Conservation (phyloP, 2,888 invertebrate species). For the Cephus nigrinus region DNA sequence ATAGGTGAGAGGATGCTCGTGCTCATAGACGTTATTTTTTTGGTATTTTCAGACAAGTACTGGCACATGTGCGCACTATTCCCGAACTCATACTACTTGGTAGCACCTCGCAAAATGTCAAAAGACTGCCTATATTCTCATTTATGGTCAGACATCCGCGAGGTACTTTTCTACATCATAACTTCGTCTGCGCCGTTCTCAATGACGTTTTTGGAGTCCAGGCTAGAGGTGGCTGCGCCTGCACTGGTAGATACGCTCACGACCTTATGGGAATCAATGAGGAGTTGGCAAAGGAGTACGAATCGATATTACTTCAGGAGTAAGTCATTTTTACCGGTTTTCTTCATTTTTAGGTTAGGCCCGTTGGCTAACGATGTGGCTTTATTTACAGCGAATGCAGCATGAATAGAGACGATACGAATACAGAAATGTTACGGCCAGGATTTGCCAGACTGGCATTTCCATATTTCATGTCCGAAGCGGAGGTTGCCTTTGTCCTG, state of each 20-base stretch:
- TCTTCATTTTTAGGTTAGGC: neutral
- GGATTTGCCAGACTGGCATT: slow-evolving; percentile 88
- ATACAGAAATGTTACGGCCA: slow-evolving; percentile 80
- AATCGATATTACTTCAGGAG: slow-evolving; percentile 76
- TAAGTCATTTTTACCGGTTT: slow-evolving; percentile 40
- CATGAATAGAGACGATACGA: slow-evolving; percentile 59
- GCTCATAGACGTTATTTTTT: neutral
- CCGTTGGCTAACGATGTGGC: neutral
- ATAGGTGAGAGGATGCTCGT: neutral
- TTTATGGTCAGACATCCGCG: slow-evolving; percentile 85
- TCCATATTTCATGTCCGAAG: slow-evolving; percentile 85
- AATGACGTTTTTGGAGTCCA: slow-evolving; percentile 95
- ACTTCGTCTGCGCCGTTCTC: slow-evolving; percentile 84
- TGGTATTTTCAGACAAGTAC: slow-evolving; percentile 75
- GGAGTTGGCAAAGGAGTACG: slow-evolving; percentile 80
- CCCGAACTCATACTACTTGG: slow-evolving; percentile 85
- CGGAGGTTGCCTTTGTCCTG: slow-evolving; percentile 83
- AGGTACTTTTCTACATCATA: slow-evolving; percentile 88
- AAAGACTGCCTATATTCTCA: slow-evolving; percentile 85
- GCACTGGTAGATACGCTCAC: slow-evolving; percentile 87
- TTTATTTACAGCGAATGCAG: slow-evolving; percentile 36
- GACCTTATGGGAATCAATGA: slow-evolving; percentile 87
- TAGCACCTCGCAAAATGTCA: slow-evolving; percentile 73
- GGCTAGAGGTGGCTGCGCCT: slow-evolving; percentile 82
- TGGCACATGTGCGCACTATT: slow-evolving; percentile 82